Percentiles rank a stretch among this genome's conserved stretches.
phyloP scores from a whole-genome alignment of 1,140 invertebrate species.

The Aricia agestis region DNA sequence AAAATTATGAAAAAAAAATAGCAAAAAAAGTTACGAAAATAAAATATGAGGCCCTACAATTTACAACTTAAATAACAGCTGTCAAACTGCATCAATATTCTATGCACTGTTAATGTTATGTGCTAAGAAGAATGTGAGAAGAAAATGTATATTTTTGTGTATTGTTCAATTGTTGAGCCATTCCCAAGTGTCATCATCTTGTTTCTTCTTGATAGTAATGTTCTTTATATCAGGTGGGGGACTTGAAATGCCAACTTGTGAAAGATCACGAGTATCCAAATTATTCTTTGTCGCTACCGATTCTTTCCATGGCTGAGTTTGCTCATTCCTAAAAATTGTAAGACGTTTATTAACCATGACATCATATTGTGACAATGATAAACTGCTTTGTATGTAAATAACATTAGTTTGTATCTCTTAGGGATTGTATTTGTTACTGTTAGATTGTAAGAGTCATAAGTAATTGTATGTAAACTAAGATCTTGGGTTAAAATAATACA shows the following conservation, averaged over 20 bases:
- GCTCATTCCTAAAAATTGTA: constrained; percentile 49
- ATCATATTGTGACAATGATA: no score
- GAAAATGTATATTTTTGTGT: background rate
- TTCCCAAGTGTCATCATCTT: constrained; percentile 61
- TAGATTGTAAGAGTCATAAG: no score
- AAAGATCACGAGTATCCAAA: constrained; percentile 55
- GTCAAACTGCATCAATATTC: background rate
- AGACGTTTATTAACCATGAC: background rate
- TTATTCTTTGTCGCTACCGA: constrained; percentile 57
- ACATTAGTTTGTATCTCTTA: no score
- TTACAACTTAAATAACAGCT: background rate
- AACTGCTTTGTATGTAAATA: no score
- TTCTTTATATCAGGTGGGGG: constrained; percentile 57
- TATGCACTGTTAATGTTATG: background rate
- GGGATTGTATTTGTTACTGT: no score
- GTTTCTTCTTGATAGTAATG: constrained; percentile 52
- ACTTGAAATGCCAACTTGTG: constrained; percentile 58
- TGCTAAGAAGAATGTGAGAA: background rate
- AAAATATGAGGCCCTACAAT: background rate
- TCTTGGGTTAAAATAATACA: no score
- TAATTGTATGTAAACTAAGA: no score
- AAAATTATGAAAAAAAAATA: no score
- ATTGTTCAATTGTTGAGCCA: constrained; percentile 59
- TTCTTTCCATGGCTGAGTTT: constrained; percentile 51
- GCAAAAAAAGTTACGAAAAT: no score